phyloP scores from a whole-genome alignment of 2,113 vertebrate genomes.

The Dipodomys stephensi region DNA sequence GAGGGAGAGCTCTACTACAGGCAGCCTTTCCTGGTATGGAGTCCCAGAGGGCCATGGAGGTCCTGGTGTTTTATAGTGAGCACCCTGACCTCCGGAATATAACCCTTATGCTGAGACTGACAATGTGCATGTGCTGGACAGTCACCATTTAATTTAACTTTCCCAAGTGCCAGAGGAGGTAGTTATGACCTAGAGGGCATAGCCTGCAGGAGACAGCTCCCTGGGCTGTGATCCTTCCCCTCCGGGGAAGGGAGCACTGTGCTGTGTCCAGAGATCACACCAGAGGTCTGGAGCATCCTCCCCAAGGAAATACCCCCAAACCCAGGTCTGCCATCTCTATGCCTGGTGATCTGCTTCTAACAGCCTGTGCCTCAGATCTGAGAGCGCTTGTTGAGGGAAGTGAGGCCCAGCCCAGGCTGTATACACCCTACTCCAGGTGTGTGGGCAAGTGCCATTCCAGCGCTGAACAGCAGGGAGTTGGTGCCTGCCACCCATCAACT shows the following conservation, averaged over 20 bases:
- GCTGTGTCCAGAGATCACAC: background rate
- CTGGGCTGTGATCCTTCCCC: background rate
- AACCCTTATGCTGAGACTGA: background rate
- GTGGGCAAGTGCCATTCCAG: no score
- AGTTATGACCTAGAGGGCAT: accelerated
- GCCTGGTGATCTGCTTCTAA: background rate
- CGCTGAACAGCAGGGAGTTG: background rate
- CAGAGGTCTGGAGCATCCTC: background rate
- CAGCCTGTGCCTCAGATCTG: accelerated
- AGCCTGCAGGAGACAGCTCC: background rate
- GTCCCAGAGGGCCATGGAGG: accelerated
- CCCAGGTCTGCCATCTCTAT: accelerated
- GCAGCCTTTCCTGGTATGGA: background rate
- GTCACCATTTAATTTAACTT: accelerated
- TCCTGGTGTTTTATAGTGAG: background rate
- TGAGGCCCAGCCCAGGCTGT: background rate
- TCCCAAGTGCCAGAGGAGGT: accelerated
- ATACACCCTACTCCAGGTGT: background rate
- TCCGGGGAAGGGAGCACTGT: no score
- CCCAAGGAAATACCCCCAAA: background rate
- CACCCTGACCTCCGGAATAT: accelerated
- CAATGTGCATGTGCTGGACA: accelerated
- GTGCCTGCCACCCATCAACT: background rate
- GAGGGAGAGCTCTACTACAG: accelerated
- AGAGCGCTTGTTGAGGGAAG: background rate